phyloP scores from a whole-genome alignment of 1,140 invertebrate genomes.

The Halesus radiatus region DNA sequence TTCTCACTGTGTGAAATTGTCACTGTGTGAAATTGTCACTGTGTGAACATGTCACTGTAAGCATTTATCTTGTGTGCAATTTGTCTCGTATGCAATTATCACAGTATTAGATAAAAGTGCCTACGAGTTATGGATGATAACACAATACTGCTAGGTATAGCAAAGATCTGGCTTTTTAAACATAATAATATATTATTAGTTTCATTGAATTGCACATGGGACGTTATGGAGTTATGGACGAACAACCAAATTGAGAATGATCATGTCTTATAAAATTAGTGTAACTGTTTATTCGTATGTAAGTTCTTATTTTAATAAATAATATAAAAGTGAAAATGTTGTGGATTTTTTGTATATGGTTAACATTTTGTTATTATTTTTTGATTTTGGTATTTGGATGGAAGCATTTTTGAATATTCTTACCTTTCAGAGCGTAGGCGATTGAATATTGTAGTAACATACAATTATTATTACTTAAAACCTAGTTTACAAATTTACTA shows the following conservation, averaged over 20 bases:
- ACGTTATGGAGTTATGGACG: background rate
- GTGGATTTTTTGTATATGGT: background rate
- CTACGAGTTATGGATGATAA: background rate
- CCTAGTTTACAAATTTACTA: conserved; percentile 30
- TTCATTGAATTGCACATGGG: too few relatives aligned
- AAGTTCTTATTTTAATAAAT: conserved; percentile 27
- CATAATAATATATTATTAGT: too few relatives aligned
- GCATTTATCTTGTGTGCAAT: too few relatives aligned
- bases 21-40: too few relatives aligned
- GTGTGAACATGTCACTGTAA: too few relatives aligned
- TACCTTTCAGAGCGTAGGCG: background rate
- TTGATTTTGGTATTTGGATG: background rate
- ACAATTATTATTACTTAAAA: conserved; percentile 26
- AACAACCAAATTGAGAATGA: background rate
- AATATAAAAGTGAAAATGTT: conserved; percentile 8
- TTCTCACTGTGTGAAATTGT: too few relatives aligned
- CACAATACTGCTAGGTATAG: background rate
- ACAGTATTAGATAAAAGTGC: background rate
- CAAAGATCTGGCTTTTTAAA: background rate
- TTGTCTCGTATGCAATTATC: too few relatives aligned
- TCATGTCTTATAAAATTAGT: too few relatives aligned
- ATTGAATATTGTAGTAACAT: conserved; percentile 9
- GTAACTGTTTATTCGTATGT: background rate
- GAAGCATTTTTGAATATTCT: conserved; percentile 4
- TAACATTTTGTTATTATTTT: conserved; percentile 12